Base-by-base conservation (phyloP, 2,113 vertebrate species). In the Xenopus borealis region DNA sequence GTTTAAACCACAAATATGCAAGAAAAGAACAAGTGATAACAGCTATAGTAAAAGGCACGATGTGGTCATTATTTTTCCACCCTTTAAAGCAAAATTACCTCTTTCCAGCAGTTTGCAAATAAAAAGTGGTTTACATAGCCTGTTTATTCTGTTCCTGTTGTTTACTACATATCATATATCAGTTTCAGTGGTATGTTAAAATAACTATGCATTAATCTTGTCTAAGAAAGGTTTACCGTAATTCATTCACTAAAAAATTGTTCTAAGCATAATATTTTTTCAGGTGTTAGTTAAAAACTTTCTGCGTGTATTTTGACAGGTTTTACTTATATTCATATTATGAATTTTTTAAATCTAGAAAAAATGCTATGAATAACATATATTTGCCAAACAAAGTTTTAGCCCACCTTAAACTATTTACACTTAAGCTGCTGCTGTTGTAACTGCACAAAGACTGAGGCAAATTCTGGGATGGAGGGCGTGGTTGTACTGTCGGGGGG, bases 371-470 rank as follows among this genome's bases (percentile, higher is more conserved):
- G 5, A 40, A 40, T 40, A 40, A 40, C 33, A 40, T 40, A 40
- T 6, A 40, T 7, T 40, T 40, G 33, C 33, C 8, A 9, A 40
- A 40, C 33, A 40, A 6, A 40, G 33, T 40, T 40, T 6, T 40
- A 40, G 33, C 88, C 88, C 79, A 98, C 96, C 96, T 98, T 82
- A 97, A 86, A 71, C 95, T 94, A 93, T 96, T 98, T 86, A 98
- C 91, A 84, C 89, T 95, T 62, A 94, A 84, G 83, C 92, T 91
- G 87, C 92, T 91, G 92, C 93, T 95, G 85, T 89, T 91, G 83
- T 96, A 98, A 50, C 90, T 89, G 0, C 95, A 95, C 72, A 95
- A 79, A 0, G 91, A 88, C 46, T 93, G 87, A 1, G 89, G 85
- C 47, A 93, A 89, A 83, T 90, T 89, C 81, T 94, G 92, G 0